Evolutionary conservation across 1,140 invertebrate genomes (phyloP).

Genomic region (Physella acuta): DNA sequence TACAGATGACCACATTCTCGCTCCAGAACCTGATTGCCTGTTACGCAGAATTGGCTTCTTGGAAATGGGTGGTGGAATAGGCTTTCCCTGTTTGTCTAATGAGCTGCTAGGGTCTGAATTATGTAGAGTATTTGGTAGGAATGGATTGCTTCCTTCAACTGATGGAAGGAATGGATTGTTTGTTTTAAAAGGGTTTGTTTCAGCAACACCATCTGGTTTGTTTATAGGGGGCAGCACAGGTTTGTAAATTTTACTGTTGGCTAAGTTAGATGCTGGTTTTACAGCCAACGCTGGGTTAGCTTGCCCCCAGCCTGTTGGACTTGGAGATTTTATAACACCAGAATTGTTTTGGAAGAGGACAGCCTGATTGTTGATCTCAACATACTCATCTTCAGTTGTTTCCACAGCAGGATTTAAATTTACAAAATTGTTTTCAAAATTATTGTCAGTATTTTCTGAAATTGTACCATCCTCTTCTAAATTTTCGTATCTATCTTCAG

Average conservation of each 20-base stretch:
- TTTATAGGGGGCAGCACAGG: conserved; percentile 29
- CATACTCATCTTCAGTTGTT: too few species aligned
- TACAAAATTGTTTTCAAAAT: too few species aligned
- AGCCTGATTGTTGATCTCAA: too few species aligned
- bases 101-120: background rate
- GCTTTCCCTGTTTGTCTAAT: background rate
- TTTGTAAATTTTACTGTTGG: conserved; percentile 25
- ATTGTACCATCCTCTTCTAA: too few species aligned
- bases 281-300: background rate
- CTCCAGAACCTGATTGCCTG: background rate
- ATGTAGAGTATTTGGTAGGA: background rate
- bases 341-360: too few species aligned
- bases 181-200: background rate
- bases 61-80: background rate
- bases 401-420: too few species aligned
- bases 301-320: background rate
- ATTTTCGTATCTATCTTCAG: too few species aligned
- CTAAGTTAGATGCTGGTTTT: conserved; percentile 5
- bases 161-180: conserved; percentile 6
- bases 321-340: background rate
- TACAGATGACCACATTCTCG: conserved; percentile 16
- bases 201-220: background rate
- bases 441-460: too few species aligned
- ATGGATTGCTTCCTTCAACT: conserved; percentile 3
- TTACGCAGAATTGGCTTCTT: background rate